phyloP scores from a whole-genome alignment of 1,140 invertebrate genomes.

The Atta colombica region DNA sequence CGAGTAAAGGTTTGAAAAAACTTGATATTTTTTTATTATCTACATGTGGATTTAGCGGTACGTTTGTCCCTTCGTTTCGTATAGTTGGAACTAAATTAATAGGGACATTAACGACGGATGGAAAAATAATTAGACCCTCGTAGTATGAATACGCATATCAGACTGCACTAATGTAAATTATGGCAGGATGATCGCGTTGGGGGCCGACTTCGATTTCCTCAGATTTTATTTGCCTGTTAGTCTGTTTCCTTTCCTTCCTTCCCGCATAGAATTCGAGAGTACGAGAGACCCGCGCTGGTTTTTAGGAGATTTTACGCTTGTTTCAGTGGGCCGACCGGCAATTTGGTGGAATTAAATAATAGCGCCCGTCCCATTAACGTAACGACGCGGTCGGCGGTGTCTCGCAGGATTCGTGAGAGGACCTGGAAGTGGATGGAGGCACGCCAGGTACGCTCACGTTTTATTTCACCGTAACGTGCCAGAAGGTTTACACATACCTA shows the following conservation, averaged over 20 bases:
- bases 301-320: conserved; percentile 74
- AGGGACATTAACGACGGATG: conserved; percentile 5
- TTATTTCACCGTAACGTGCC: conserved; percentile 77
- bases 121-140: conserved; percentile 35
- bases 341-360: conserved; percentile 77
- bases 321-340: conserved; percentile 67
- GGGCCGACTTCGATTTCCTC: conserved; percentile 41
- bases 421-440: conserved; percentile 68
- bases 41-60: not conserved
- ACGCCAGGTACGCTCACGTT: conserved; percentile 73
- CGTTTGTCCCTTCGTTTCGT: not conserved
- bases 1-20: not conserved
- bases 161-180: conserved; percentile 54
- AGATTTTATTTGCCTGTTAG: conserved; percentile 45
- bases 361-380: conserved; percentile 76
- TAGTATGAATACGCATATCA: conserved; percentile 4
- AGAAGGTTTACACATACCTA: conserved; percentile 74
- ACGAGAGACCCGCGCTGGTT: conserved; percentile 60
- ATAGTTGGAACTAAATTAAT: conserved; percentile 37
- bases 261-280: conserved; percentile 67
- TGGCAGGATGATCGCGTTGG: not conserved
- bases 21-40: not conserved
- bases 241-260: conserved; percentile 41
- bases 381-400: conserved; percentile 71
- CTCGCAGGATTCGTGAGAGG: conserved; percentile 67